Conservation (phyloP, 1,140 invertebrate genomes). For the Meloidogyne chitwoodi region DNA sequence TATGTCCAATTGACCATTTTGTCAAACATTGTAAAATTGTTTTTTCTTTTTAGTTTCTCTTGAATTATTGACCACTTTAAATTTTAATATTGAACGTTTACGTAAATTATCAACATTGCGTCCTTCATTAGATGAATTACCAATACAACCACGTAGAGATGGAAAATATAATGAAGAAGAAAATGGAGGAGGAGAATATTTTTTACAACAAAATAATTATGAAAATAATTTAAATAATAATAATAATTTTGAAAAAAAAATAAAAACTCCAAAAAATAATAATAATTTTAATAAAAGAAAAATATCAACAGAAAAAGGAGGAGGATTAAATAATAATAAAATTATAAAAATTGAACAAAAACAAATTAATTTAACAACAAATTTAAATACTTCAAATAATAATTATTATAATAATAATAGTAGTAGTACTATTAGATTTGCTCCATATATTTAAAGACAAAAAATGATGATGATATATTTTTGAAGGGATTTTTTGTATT, state of each 20-base stretch:
- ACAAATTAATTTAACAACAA: not conserved
- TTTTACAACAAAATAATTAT: not conserved
- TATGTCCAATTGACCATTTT: no score
- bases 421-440: not conserved
- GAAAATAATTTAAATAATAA: not conserved
- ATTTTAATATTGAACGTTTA: constrained; percentile 16
- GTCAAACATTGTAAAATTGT: not conserved
- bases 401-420: not conserved
- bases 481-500: no score
- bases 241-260: not conserved
- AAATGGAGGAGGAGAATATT: not conserved
- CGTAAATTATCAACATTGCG: not conserved
- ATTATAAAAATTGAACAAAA: not conserved
- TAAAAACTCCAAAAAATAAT: not conserved
- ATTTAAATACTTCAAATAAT: not conserved
- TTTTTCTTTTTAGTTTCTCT: not conserved
- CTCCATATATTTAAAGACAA: not conserved
- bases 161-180: not conserved
- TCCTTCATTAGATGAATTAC: constrained; percentile 12
- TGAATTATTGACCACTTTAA: not conserved
- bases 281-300: not conserved
- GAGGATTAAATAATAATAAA: not conserved
- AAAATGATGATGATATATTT: no score
- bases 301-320: not conserved
- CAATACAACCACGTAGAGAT: constrained; percentile 11